These are phyloP conservation scores for Danio kyathit DNA, from an alignment of 2,797 vertebrate species.

Conservation along the genomic window DNA sequence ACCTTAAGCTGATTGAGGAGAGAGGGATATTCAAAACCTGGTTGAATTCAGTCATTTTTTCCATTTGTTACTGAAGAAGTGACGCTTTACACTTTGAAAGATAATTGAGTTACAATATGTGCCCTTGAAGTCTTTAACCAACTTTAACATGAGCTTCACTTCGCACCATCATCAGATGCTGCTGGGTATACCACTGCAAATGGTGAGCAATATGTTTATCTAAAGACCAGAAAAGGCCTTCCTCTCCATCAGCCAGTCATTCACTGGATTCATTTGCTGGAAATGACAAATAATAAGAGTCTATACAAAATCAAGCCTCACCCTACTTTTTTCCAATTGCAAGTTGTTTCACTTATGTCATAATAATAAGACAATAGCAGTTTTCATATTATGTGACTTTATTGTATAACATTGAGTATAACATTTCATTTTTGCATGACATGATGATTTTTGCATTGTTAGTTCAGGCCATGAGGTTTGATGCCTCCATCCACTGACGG, in stretches of 20 bases:
- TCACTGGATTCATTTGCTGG: background rate
- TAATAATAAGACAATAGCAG: background rate
- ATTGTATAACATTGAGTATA: background rate
- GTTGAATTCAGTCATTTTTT: background rate
- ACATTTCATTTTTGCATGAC: background rate
- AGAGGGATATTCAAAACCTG: background rate
- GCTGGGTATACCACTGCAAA: background rate
- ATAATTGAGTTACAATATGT: background rate
- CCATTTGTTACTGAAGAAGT: background rate
- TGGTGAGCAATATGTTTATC: background rate
- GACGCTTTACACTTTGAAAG: background rate
- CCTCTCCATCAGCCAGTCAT: background rate
- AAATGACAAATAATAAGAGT: background rate
- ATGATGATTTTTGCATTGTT: background rate
- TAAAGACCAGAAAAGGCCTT: background rate
- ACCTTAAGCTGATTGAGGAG: background rate
- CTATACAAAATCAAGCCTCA: background rate
- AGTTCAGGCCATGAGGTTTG: conserved; percentile 99
- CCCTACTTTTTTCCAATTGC: background rate
- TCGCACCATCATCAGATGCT: background rate
- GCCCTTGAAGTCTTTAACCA: background rate
- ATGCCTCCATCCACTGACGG: conserved; percentile 99
- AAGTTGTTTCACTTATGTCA: background rate
- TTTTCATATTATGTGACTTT: background rate
- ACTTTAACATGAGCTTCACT: background rate